Evolutionary conservation across 2,113 vertebrate genomes (phyloP).

Genomic region (Mesitornis unicolor): DNA sequence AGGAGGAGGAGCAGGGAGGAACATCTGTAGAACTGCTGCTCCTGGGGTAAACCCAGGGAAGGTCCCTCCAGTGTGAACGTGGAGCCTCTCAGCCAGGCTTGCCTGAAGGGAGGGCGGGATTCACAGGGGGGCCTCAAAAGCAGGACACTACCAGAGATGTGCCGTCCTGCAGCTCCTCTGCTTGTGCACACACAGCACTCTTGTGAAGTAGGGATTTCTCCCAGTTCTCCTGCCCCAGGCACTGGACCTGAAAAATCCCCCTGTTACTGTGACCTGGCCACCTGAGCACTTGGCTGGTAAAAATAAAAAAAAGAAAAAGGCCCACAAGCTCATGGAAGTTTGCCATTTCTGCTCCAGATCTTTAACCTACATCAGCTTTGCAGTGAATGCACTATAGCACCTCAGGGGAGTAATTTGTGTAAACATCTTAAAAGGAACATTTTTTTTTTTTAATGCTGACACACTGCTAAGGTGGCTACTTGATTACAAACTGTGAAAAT

Average conservation of each 20-base stretch:
- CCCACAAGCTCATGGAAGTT: not conserved
- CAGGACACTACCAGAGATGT: not conserved
- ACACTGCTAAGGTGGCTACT: slow-evolving; percentile 39
- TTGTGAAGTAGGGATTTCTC: not conserved
- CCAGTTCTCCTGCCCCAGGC: not conserved
- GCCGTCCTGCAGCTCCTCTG: not conserved
- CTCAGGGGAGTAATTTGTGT: slow-evolving; percentile 27
- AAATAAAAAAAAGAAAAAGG: not conserved
- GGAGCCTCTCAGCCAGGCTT: not conserved
- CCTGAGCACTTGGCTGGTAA: not conserved
- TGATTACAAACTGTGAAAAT: slow-evolving; percentile 49
- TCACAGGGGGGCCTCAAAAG: not conserved
- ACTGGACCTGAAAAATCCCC: not conserved
- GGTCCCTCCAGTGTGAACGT: not conserved
- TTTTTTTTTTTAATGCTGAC: slow-evolving; percentile 50
- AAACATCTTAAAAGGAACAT: slow-evolving; percentile 45
- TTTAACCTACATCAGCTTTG: slow-evolving; percentile 11
- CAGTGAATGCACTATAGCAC: not conserved
- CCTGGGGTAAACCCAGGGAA: not conserved
- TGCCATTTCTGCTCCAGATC: slow-evolving; percentile 13
- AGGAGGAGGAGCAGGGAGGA: not conserved
- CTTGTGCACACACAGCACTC: rapidly evolving
- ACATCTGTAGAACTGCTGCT: not conserved
- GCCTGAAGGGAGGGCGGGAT: not conserved
- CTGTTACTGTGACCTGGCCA: not conserved